A percentile compares a stretch with the other conserved stretches of the same genome.
Conservation (phyloP, 2,113 vertebrate genomes). For the Cygnus atratus region DNA sequence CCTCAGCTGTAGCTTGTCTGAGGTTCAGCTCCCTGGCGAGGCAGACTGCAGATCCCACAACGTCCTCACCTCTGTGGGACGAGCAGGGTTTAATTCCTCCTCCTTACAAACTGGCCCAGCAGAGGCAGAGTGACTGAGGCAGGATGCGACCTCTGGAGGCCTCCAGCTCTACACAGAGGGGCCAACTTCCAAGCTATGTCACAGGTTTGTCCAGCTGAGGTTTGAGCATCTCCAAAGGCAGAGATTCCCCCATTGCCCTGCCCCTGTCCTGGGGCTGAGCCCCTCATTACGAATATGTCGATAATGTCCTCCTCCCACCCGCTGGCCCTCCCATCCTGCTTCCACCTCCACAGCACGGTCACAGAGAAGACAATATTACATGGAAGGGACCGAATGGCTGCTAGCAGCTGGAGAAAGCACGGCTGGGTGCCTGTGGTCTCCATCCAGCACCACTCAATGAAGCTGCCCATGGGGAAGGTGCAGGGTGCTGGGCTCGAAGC, state of each 20-base stretch:
- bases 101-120: background rate
- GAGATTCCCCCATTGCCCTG: background rate
- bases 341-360: background rate
- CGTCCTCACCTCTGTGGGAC: background rate
- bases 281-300: rapidly evolving
- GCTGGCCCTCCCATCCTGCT: background rate
- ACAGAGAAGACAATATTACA: background rate
- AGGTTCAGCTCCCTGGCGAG: background rate
- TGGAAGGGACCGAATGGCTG: background rate
- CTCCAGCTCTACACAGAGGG: background rate
- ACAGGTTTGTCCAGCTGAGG: background rate
- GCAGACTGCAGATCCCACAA: background rate
- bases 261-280: background rate
- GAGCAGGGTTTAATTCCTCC: background rate
- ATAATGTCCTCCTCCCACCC: rapidly evolving
- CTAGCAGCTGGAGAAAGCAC: background rate
- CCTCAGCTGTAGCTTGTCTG: background rate
- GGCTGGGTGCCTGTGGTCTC: background rate
- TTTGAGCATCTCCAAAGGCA: background rate
- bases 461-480: background rate
- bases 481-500: background rate
- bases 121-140: background rate
- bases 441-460: background rate
- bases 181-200: background rate
- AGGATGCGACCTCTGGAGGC: background rate